phyloP scores from a whole-genome alignment of 2,797 vertebrate genomes.

The Rallus crepitans region DNA sequence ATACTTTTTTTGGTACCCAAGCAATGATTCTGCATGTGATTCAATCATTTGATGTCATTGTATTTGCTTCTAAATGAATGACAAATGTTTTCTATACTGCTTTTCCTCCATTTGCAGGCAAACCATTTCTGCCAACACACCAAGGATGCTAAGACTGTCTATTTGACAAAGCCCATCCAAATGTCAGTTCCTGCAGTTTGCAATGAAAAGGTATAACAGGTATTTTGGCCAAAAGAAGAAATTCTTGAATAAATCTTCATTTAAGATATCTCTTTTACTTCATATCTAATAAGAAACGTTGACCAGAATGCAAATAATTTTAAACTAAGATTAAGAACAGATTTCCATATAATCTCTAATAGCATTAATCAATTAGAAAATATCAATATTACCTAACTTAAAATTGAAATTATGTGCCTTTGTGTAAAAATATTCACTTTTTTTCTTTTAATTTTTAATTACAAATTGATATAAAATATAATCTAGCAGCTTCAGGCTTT shows the following conservation, averaged over 20 bases:
- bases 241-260: background rate
- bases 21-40: background rate
- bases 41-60: background rate
- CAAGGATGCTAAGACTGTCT: background rate
- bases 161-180: background rate
- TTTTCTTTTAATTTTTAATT: background rate
- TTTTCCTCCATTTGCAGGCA: background rate
- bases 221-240: background rate
- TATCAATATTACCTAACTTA: background rate
- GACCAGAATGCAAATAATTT: background rate
- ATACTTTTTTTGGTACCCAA: background rate
- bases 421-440: background rate
- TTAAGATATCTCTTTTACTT: background rate
- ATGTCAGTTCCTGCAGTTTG: background rate
- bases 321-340: background rate
- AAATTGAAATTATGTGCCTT: background rate
- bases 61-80: background rate
- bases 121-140: background rate
- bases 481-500: background rate
- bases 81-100: background rate
- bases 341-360: background rate
- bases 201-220: background rate
- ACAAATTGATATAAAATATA: background rate
- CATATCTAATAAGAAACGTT: background rate
- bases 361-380: background rate